Percentiles rank a stretch among this genome's conserved stretches.
Evolutionary conservation across 2,888 invertebrate species (phyloP).

Genomic region (Petrolisthes manimaculis): DNA sequence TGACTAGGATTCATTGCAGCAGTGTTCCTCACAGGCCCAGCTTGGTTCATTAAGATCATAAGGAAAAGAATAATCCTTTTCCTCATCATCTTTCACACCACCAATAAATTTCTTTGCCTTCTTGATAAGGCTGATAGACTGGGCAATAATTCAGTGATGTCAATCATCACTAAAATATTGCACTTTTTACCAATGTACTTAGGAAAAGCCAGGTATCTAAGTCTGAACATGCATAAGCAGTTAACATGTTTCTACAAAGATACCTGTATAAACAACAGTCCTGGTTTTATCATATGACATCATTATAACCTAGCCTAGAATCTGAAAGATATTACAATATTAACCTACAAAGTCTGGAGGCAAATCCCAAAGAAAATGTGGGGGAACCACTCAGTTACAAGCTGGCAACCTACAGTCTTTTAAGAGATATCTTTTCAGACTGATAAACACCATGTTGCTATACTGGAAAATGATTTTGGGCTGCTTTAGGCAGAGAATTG

Average conservation of each 20-base stretch:
- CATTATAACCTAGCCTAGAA: too few species aligned
- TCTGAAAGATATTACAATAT: too few species aligned
- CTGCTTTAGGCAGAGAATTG: too few species aligned
- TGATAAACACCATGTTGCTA: too few species aligned
- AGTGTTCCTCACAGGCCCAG: conserved; percentile 50
- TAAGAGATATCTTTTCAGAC: too few species aligned
- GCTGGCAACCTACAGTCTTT: too few species aligned
- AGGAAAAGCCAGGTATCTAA: conserved; percentile 42
- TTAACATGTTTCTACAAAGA: conserved; percentile 49
- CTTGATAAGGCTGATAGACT: conserved; percentile 26
- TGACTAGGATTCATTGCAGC: conserved; percentile 22
- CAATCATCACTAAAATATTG: conserved; percentile 12
- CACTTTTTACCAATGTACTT: not conserved
- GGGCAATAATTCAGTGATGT: conserved; percentile 26
- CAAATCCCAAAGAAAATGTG: too few species aligned
- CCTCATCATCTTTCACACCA: conserved; percentile 15
- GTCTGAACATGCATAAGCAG: conserved; percentile 48
- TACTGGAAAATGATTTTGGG: too few species aligned
- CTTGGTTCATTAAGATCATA: conserved; percentile 3
- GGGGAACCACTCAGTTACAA: too few species aligned
- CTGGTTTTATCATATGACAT: too few species aligned
- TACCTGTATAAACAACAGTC: conserved; percentile 20
- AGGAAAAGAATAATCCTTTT: conserved; percentile 21
- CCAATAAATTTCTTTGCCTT: conserved; percentile 27
- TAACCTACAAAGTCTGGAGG: too few species aligned